Percentiles rank a stretch among this genome's conserved stretches.
phyloP scores from a whole-genome alignment of 2,888 invertebrate species.

The Slavum lentiscoides region DNA sequence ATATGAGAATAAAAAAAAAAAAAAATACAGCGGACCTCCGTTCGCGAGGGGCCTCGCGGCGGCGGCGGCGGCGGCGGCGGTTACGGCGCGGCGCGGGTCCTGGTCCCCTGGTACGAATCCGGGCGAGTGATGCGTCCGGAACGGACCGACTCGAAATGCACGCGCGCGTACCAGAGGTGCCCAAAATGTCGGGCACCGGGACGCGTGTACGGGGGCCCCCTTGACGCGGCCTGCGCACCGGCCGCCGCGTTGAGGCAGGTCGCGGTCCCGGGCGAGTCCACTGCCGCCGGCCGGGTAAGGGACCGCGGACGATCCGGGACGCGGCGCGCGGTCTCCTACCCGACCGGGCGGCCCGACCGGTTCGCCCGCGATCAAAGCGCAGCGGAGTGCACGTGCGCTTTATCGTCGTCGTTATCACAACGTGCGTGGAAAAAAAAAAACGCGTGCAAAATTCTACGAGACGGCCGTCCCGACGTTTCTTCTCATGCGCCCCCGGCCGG shows the following conservation, averaged over 20 bases:
- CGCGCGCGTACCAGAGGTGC: slow-evolving; percentile 29
- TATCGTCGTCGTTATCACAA: slow-evolving; percentile 5
- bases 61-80: background rate
- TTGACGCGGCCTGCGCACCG: slow-evolving; percentile 42
- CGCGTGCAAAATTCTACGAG: no score
- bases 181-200: slow-evolving; percentile 32
- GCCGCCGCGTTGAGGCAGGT: slow-evolving; percentile 50
- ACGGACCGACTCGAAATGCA: slow-evolving; percentile 37
- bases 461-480: no score
- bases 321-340: slow-evolving; percentile 1
- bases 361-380: slow-evolving; percentile 43
- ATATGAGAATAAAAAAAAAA: background rate
- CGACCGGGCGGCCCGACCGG: background rate
- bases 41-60: background rate
- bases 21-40: no score
- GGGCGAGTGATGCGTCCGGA: slow-evolving; percentile 46
- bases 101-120: slow-evolving; percentile 43
- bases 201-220: slow-evolving; percentile 23
- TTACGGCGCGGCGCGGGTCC: background rate
- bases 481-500: no score
- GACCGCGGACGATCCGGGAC: background rate
- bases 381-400: slow-evolving; percentile 46
- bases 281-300: slow-evolving; percentile 3
- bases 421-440: no score
- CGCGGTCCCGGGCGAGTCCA: slow-evolving; percentile 52